Conservation (phyloP, 2,888 invertebrate species). For the Nezara viridula region DNA sequence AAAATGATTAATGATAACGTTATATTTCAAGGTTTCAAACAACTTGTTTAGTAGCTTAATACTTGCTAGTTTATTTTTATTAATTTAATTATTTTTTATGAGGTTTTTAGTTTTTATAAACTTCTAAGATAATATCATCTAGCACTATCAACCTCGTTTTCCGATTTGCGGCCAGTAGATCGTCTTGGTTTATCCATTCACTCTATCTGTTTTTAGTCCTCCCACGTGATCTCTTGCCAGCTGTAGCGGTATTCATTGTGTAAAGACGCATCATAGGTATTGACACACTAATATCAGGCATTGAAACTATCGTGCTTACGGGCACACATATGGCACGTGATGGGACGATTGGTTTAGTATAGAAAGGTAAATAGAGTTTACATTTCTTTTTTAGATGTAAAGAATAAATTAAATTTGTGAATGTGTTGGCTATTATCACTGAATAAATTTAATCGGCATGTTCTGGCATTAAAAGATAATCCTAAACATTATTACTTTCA, state of each 20-base stretch:
- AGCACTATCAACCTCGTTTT: background rate
- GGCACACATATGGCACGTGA: no score
- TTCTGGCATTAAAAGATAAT: no score
- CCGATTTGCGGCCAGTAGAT: background rate
- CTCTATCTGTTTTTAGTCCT: background rate
- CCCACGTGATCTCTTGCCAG: background rate
- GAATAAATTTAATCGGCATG: no score
- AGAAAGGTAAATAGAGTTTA: no score
- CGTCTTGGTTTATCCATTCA: background rate
- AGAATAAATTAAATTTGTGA: no score
- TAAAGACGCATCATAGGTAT: background rate
- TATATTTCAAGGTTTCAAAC: background rate
- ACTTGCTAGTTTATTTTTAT: background rate
- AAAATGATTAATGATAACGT: background rate
- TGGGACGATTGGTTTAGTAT: no score
- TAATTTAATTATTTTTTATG: background rate
- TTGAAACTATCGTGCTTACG: no score
- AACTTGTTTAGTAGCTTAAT: background rate
- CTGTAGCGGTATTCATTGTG: background rate
- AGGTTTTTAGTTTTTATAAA: background rate
- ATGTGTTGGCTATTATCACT: no score
- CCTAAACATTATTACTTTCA: no score
- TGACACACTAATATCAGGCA: background rate
- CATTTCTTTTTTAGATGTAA: no score
- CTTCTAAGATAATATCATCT: background rate